These are phyloP conservation scores for Zygogramma bicolorata DNA, from an alignment of 2,888 invertebrate genomes.

Conservation along the genomic window DNA sequence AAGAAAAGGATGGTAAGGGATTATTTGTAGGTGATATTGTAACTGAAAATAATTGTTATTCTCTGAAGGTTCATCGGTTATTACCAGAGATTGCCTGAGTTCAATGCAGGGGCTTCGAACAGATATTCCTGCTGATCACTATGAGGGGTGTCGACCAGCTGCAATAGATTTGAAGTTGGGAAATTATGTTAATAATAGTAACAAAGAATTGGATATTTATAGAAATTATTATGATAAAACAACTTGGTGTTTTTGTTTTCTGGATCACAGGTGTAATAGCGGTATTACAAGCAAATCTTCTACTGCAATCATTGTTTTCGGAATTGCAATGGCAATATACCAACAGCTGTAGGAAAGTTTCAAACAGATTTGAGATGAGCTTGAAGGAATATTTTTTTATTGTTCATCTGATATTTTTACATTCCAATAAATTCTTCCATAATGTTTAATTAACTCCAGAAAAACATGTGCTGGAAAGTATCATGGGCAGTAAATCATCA, in stretches of 20 bases:
- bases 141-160: constrained; percentile 89
- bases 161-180: constrained; percentile 83
- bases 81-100: constrained; percentile 89
- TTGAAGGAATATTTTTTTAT: background rate
- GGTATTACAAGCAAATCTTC: constrained; percentile 49
- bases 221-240: constrained; percentile 85
- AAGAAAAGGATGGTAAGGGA: constrained; percentile 82
- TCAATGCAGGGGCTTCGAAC: constrained; percentile 81
- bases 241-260: constrained; percentile 90
- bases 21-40: background rate
- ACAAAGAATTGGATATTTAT: constrained; percentile 86
- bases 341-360: constrained; percentile 3
- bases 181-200: constrained; percentile 89
- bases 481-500: too few relatives aligned
- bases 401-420: background rate
- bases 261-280: constrained; percentile 88
- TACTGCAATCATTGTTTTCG: constrained; percentile 25
- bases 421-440: background rate
- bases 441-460: too few relatives aligned
- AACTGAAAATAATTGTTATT: background rate
- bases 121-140: constrained; percentile 91
- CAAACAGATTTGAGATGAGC: background rate
- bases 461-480: too few relatives aligned
- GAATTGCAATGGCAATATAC: constrained; percentile 20
- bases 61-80: constrained; percentile 77